Evolutionary conservation across 2,888 invertebrate genomes (phyloP).

Genomic region (Endomychus coccineus): DNA sequence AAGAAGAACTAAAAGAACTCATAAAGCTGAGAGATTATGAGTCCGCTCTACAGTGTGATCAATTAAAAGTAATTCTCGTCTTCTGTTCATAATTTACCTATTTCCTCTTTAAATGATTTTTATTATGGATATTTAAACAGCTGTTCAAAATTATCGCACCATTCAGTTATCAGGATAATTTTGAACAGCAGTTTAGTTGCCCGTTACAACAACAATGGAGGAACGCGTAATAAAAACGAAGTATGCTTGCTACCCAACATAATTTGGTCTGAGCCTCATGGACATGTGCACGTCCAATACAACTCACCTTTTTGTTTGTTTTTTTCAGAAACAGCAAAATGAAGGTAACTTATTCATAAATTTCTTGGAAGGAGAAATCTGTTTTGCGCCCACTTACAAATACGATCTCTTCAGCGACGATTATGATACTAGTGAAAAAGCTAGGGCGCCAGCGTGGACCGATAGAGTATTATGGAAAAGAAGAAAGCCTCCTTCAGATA

Average conservation of each 20-base stretch:
- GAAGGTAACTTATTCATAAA: slow-evolving; percentile 83
- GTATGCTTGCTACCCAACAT: not conserved
- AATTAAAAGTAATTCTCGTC: slow-evolving; percentile 53
- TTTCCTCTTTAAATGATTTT: too few species aligned
- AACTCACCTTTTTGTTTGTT: slow-evolving; percentile 16
- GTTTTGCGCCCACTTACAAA: slow-evolving; percentile 95
- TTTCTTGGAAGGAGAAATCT: slow-evolving; percentile 86
- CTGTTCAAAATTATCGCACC: too few species aligned
- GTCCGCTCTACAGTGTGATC: slow-evolving; percentile 77
- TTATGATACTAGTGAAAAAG: slow-evolving; percentile 98
- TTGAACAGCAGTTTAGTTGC: too few species aligned
- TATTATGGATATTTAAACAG: too few species aligned
- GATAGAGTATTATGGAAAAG: slow-evolving; percentile 94
- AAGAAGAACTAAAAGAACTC: slow-evolving; percentile 84
- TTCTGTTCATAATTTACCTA: slow-evolving; percentile 6
- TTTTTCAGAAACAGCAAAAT: slow-evolving; percentile 67
- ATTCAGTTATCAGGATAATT: too few species aligned
- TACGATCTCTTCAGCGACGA: slow-evolving; percentile 98
- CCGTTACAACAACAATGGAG: too few species aligned
- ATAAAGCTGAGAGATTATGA: slow-evolving; percentile 68
- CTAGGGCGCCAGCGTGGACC: slow-evolving; percentile 96
- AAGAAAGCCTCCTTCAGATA: slow-evolving; percentile 58
- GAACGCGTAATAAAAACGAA: too few species aligned
- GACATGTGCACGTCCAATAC: not conserved
- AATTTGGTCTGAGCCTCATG: too few species aligned